phyloP scores from a whole-genome alignment of 2,113 vertebrate genomes.

The Pseudopipra pipra region DNA sequence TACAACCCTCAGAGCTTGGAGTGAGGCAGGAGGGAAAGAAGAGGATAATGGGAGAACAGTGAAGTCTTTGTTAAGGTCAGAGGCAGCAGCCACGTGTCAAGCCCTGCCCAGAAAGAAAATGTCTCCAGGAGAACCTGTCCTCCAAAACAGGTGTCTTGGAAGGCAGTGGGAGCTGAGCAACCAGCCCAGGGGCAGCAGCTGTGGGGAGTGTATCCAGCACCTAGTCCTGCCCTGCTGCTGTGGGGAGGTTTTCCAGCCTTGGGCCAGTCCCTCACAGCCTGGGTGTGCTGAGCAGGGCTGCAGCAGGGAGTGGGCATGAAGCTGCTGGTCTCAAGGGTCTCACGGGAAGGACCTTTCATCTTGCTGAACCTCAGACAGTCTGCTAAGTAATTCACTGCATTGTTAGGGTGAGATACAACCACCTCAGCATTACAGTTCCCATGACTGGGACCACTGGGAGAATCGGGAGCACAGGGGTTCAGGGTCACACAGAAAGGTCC shows the following conservation, averaged over 20 bases:
- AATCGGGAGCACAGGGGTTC: background rate
- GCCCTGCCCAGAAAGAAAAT: background rate
- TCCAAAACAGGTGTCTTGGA: background rate
- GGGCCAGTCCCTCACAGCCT: background rate
- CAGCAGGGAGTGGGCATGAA: background rate
- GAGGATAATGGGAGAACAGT: fast-evolving
- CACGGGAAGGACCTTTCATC: background rate
- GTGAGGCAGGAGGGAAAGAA: background rate
- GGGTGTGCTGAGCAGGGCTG: background rate
- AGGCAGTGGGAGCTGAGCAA: background rate
- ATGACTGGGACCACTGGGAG: background rate
- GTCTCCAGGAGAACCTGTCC: background rate
- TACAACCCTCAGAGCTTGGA: background rate
- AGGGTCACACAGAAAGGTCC: background rate
- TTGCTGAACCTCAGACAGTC: background rate
- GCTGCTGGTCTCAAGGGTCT: background rate
- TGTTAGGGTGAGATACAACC: background rate
- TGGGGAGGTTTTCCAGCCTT: background rate
- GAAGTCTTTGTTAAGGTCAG: background rate
- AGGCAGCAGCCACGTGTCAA: background rate
- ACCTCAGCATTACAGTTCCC: background rate
- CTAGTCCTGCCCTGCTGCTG: background rate
- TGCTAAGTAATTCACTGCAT: background rate
- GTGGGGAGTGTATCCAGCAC: background rate
- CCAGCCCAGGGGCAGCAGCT: background rate